A percentile compares a stretch with the other conserved stretches of the same genome.
These are phyloP conservation scores for Sarcophilus harrisii DNA, from an alignment of 2,797 vertebrate species.

Conservation along the genomic window DNA sequence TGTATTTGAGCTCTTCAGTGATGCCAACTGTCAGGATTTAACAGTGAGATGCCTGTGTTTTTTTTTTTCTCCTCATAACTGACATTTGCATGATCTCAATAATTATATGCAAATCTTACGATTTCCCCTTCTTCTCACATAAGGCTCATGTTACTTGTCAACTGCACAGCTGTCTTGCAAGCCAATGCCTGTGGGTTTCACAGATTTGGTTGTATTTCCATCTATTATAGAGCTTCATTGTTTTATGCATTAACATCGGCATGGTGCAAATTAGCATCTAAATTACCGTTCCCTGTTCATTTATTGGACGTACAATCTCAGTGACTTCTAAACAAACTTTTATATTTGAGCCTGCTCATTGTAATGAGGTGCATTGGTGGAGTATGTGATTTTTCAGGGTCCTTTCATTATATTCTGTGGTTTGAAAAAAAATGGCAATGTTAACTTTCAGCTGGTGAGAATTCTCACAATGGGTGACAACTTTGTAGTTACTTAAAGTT, in stretches of 20 bases:
- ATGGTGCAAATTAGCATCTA: conserved; percentile 89
- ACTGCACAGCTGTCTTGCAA: conserved; percentile 90
- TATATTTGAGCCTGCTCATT: conserved; percentile 82
- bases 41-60: conserved; percentile 90
- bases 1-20: conserved; percentile 91
- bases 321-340: conserved; percentile 86
- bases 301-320: conserved; percentile 84
- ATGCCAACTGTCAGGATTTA: conserved; percentile 93
- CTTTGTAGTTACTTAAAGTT: conserved; percentile 81
- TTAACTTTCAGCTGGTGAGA: conserved; percentile 79
- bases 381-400: conserved; percentile 78
- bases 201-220: conserved; percentile 91
- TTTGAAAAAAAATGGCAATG: conserved; percentile 65
- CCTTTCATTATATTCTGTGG: conserved; percentile 76
- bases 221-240: conserved; percentile 89
- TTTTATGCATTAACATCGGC: conserved; percentile 89
- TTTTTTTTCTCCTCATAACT: conserved; percentile 86
- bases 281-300: conserved; percentile 86
- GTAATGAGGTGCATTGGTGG: conserved; percentile 74
- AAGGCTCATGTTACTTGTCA: conserved; percentile 92
- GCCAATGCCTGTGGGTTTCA: conserved; percentile 88
- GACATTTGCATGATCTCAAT: conserved; percentile 93
- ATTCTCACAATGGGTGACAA: conserved; percentile 79
- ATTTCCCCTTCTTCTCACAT: conserved; percentile 91
- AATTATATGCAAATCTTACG: conserved; percentile 93